Evolutionary conservation across 2,888 invertebrate species (phyloP).

Genomic region (Eupithecia insigniata): DNA sequence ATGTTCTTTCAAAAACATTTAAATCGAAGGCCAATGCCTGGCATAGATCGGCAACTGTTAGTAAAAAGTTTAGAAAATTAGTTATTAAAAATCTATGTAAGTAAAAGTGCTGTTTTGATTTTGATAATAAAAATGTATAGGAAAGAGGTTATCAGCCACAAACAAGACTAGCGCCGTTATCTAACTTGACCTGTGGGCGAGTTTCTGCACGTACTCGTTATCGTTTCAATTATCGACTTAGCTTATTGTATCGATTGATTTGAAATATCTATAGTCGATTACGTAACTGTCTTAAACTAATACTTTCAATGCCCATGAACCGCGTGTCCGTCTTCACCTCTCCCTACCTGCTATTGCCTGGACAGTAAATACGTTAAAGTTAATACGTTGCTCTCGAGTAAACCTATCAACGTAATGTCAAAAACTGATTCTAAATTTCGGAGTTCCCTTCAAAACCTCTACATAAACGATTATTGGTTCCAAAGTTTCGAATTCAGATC

Average conservation of each 20-base stretch:
- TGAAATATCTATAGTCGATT: not conserved
- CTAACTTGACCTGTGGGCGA: conserved; percentile 33
- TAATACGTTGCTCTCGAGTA: not conserved
- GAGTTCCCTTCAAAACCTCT: not conserved
- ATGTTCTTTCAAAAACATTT: not conserved
- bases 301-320: not conserved
- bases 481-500: conserved; percentile 17
- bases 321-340: not conserved
- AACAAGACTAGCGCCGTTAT: conserved; percentile 30
- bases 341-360: not conserved
- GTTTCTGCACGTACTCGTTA: conserved; percentile 21
- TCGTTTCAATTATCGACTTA: conserved; percentile 15
- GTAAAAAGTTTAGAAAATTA: not conserved
- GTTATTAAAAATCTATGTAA: not conserved
- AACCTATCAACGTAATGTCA: too few species aligned
- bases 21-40: not conserved
- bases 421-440: not conserved
- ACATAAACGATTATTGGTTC: not conserved
- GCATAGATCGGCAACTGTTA: not conserved
- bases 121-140: not conserved
- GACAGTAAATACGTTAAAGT: not conserved
- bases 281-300: not conserved
- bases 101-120: not conserved
- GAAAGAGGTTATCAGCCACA: conserved; percentile 31
- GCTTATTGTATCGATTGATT: conserved; percentile 12